Percentiles rank a stretch among this genome's conserved stretches.
Evolutionary conservation across 2,888 invertebrate species (phyloP).

Genomic region (Drosophila anomelani): DNA sequence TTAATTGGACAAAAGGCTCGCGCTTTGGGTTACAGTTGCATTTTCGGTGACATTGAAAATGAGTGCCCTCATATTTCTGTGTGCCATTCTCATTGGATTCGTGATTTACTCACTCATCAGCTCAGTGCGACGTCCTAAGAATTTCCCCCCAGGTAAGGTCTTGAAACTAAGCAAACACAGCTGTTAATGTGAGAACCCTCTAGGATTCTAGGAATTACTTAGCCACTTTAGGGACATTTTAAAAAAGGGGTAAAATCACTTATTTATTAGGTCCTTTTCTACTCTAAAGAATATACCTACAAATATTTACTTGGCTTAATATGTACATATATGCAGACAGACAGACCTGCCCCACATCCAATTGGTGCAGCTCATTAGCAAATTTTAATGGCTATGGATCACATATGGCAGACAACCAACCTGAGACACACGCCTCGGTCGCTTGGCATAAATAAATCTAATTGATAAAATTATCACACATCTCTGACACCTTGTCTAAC

Average conservation of each 20-base stretch:
- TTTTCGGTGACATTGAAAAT: slow-evolving; percentile 48
- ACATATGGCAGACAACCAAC: slow-evolving; percentile 2
- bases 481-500: slow-evolving; percentile 43
- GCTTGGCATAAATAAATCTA: slow-evolving; percentile 43
- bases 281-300: not conserved
- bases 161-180: not conserved
- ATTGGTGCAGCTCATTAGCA: slow-evolving; percentile 28
- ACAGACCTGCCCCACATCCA: slow-evolving; percentile 33
- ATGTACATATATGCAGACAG: no score
- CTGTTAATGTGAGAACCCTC: not conserved
- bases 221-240: not conserved
- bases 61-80: slow-evolving; percentile 71
- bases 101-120: slow-evolving; percentile 67
- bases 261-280: not conserved
- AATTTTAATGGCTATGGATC: slow-evolving; percentile 45
- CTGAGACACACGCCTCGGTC: slow-evolving; percentile 11
- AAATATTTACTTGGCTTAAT: not conserved
- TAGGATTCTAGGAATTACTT: slow-evolving; percentile 2
- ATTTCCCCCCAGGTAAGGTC: slow-evolving; percentile 82
- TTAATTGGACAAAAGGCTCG: slow-evolving; percentile 29
- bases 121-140: slow-evolving; percentile 73
- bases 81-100: slow-evolving; percentile 60
- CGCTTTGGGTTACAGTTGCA: not conserved
- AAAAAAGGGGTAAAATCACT: not conserved
- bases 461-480: slow-evolving; percentile 60